Conservation (phyloP, 2,888 invertebrate genomes). For the Ectemnius cavifrons region DNA sequence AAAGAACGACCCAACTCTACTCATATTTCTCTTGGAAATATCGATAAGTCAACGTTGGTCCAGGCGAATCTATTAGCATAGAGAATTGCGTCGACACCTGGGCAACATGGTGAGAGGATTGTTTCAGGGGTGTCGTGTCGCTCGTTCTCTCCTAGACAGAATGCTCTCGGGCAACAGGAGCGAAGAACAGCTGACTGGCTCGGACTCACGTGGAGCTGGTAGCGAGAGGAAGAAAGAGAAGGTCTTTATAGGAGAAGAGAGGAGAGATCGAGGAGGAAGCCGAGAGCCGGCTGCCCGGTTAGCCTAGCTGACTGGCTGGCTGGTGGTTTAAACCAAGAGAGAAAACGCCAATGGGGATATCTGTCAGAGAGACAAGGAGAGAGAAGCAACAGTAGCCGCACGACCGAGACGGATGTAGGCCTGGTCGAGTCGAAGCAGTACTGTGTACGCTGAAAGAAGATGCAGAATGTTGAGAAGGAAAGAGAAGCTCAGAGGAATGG, state of each 20-base stretch:
- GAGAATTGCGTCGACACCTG: background rate
- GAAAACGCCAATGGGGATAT: constrained; percentile 19
- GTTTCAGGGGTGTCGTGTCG: background rate
- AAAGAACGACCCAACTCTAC: no score
- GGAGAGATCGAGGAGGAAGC: background rate
- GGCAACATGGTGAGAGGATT: background rate
- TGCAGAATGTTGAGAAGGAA: constrained; percentile 19
- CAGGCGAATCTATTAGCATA: background rate
- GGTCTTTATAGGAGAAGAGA: background rate
- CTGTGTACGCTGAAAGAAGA: background rate
- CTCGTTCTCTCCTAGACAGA: background rate
- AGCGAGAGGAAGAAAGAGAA: constrained; percentile 24
- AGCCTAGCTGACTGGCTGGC: constrained; percentile 2
- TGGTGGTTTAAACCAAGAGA: constrained; percentile 25
- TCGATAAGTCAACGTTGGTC: constrained; percentile 3
- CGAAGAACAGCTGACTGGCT: constrained; percentile 52
- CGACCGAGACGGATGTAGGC: constrained; percentile 3
- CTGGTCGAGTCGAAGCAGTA: constrained; percentile 10
- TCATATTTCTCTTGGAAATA: background rate
- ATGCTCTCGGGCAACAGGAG: background rate
- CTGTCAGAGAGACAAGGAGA: constrained; percentile 1
- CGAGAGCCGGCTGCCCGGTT: constrained; percentile 13
- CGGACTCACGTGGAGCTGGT: constrained; percentile 27
- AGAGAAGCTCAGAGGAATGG: constrained; percentile 12
- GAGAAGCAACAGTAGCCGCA: constrained; percentile 21